Conservation (phyloP, 2,888 invertebrate genomes). For the Eristalis arbustorum region DNA sequence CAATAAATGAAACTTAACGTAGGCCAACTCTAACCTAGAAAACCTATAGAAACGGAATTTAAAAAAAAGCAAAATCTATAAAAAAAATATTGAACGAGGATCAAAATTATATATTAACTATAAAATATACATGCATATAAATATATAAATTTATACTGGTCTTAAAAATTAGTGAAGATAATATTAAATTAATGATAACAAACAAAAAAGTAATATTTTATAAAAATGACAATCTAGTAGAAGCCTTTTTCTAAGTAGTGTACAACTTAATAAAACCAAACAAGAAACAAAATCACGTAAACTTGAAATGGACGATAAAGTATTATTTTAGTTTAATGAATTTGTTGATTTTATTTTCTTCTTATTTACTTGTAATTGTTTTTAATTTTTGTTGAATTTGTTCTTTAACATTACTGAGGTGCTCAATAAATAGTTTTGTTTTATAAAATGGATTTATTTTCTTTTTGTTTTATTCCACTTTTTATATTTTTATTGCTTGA, state of each 20-base stretch:
- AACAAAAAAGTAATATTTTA: conserved; percentile 46
- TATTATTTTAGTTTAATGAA: background rate
- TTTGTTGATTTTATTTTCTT: background rate
- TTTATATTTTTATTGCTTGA: background rate
- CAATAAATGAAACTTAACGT: conserved; percentile 37
- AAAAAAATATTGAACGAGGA: conserved; percentile 60
- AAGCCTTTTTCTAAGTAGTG: conserved; percentile 67
- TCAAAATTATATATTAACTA: conserved; percentile 56
- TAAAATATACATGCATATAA: conserved; percentile 24
- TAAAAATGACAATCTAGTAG: conserved; percentile 69
- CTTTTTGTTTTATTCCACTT: background rate
- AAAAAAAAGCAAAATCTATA: conserved; percentile 26
- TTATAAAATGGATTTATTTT: background rate
- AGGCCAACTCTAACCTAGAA: conserved; percentile 31
- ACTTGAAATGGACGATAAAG: background rate
- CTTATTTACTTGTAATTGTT: background rate
- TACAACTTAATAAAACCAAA: conserved; percentile 20
- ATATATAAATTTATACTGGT: conserved; percentile 59
- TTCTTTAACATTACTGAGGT: background rate
- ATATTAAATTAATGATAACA: conserved; percentile 12
- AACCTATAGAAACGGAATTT: conserved; percentile 44
- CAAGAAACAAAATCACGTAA: background rate
- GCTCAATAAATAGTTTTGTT: background rate
- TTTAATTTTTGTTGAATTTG: background rate
- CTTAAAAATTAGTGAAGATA: conserved; percentile 18